These are phyloP conservation scores for Tachuris rubrigastra DNA, from an alignment of 2,113 vertebrate genomes.

Conservation along the genomic window DNA sequence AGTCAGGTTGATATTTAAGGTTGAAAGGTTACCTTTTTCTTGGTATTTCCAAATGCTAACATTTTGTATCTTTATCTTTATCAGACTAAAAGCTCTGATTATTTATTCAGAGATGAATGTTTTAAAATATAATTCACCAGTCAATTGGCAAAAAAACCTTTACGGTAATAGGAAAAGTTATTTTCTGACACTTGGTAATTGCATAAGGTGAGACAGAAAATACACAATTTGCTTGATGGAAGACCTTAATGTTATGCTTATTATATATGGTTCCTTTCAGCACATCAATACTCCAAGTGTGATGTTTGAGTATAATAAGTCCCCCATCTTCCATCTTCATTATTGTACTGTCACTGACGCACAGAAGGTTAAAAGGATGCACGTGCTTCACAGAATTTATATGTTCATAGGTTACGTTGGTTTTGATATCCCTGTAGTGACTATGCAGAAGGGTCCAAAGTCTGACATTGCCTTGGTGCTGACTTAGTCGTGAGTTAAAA, in stretches of 20 bases:
- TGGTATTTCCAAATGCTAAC: neutral
- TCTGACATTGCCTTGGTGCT: neutral
- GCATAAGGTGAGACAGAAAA: neutral
- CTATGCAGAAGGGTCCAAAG: neutral
- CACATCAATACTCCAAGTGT: neutral
- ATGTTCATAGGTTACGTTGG: neutral
- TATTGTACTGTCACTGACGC: neutral
- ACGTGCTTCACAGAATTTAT: neutral
- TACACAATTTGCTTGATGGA: neutral
- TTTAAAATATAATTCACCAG: neutral
- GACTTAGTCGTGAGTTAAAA: neutral
- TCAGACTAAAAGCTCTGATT: neutral
- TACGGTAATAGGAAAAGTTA: neutral
- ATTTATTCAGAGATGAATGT: neutral
- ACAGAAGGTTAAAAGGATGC: neutral
- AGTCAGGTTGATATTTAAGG: neutral
- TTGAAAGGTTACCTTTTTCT: neutral
- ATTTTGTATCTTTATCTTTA: neutral
- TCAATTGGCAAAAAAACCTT: neutral
- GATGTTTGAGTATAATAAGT: neutral
- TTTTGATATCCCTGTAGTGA: neutral
- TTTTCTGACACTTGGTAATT: neutral
- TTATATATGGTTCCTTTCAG: neutral
- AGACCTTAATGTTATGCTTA: neutral
- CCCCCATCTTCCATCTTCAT: neutral